phyloP scores from a whole-genome alignment of 2,113 vertebrate genomes.

The Dicaeum eximium region DNA sequence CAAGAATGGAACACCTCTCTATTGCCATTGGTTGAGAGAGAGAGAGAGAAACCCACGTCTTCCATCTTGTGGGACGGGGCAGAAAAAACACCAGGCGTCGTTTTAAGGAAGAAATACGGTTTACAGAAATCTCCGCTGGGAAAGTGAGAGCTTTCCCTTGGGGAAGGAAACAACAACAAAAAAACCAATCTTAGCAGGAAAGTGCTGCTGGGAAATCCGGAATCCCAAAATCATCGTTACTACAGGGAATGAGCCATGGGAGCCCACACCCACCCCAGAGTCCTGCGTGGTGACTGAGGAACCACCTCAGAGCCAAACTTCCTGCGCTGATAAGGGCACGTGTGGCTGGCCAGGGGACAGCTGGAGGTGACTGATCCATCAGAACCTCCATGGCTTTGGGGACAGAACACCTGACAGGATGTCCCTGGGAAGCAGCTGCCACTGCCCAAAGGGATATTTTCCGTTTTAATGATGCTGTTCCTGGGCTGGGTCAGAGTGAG shows the following conservation, averaged over 20 bases:
- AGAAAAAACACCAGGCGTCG: no score
- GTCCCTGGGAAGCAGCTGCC: not conserved
- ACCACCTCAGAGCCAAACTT: not conserved
- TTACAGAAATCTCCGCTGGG: no score
- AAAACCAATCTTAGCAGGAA: no score
- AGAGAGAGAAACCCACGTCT: no score
- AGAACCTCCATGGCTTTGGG: not conserved
- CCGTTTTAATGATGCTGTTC: not conserved
- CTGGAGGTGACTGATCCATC: not conserved
- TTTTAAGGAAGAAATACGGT: no score
- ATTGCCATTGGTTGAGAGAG: no score
- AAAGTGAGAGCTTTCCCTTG: no score
- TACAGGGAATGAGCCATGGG: not conserved
- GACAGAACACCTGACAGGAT: not conserved
- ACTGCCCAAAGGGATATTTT: not conserved
- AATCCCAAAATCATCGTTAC: no score
- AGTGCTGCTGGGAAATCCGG: no score
- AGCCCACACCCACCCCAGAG: not conserved
- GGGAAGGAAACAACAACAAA: no score
- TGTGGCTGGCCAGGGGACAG: not conserved
- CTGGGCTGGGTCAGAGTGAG: not conserved
- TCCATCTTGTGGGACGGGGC: no score
- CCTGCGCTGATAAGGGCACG: not conserved
- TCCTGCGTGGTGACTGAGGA: not conserved
- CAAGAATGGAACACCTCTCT: no score